A percentile compares a stretch with the other conserved stretches of the same genome.
Evolutionary conservation across 2,888 invertebrate species (phyloP).

Genomic region (Pandemis heparana): DNA sequence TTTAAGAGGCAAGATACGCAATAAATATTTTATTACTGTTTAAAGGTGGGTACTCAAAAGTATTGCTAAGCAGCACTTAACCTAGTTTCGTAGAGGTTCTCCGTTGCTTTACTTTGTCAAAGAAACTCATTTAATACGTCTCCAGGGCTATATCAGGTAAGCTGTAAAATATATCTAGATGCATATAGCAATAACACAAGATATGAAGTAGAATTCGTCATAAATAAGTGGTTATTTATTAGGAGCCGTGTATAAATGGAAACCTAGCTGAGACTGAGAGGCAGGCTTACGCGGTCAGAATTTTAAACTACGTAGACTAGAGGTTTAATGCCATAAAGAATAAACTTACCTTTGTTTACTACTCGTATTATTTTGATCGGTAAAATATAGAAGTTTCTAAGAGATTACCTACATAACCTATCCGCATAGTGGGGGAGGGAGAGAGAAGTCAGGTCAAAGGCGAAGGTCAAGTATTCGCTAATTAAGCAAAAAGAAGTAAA

Average conservation of each 20-base stretch:
- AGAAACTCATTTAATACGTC: slow-evolving; percentile 21
- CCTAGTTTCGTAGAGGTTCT: slow-evolving; percentile 33
- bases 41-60: slow-evolving; percentile 30
- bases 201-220: slow-evolving; percentile 21
- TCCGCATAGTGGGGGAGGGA: background rate
- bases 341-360: background rate
- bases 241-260: background rate
- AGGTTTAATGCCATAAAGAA: background rate
- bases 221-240: slow-evolving; percentile 3
- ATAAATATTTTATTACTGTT: slow-evolving; percentile 38
- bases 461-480: background rate
- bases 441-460: background rate
- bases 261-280: slow-evolving; percentile 3
- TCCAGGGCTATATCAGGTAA: slow-evolving; percentile 8
- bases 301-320: background rate
- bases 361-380: no score
- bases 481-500: background rate
- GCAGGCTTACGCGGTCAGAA: slow-evolving; percentile 1
- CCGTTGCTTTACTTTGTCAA: slow-evolving; percentile 27
- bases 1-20: slow-evolving; percentile 18
- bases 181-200: slow-evolving; percentile 22
- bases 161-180: slow-evolving; percentile 17
- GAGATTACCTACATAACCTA: background rate
- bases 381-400: background rate
- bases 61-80: slow-evolving; percentile 40